Evolutionary conservation across 2,888 invertebrate species (phyloP).

Genomic region (Himalopsyche tibetana): DNA sequence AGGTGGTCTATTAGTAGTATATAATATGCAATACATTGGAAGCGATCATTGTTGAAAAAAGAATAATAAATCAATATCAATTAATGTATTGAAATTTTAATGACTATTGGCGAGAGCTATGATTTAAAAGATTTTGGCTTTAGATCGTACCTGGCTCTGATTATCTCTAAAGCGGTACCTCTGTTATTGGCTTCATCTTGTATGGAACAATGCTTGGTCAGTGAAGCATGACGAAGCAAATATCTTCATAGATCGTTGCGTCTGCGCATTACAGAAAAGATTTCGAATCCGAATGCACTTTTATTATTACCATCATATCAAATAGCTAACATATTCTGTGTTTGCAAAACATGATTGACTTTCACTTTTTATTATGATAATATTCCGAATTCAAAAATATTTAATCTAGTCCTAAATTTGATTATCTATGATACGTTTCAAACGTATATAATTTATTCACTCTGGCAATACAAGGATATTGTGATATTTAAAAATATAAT

Average conservation of each 20-base stretch:
- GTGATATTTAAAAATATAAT: too few relatives aligned
- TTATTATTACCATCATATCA: constrained; percentile 21
- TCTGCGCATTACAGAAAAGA: constrained; percentile 23
- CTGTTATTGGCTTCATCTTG: constrained; percentile 8
- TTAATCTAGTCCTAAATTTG: too few relatives aligned
- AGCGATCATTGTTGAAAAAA: too few relatives aligned
- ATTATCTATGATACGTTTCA: too few relatives aligned
- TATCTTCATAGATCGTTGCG: constrained; percentile 22
- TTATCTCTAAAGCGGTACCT: not conserved
- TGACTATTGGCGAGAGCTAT: too few relatives aligned
- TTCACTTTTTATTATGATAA: constrained; percentile 9
- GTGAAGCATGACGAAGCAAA: constrained; percentile 4
- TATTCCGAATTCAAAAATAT: not conserved
- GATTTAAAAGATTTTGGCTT: too few relatives aligned
- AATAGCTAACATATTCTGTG: not conserved
- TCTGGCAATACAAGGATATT: too few relatives aligned
- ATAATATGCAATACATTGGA: too few relatives aligned
- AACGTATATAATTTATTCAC: too few relatives aligned
- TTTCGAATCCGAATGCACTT: constrained; percentile 26
- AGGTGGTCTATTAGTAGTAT: too few relatives aligned
- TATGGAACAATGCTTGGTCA: constrained; percentile 25
- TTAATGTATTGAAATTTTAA: too few relatives aligned
- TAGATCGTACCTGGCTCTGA: not conserved
- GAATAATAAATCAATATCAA: too few relatives aligned
- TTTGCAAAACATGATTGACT: not conserved